These are phyloP conservation scores for Phodopus roborovskii DNA, from an alignment of 2,113 vertebrate genomes.

Conservation along the genomic window DNA sequence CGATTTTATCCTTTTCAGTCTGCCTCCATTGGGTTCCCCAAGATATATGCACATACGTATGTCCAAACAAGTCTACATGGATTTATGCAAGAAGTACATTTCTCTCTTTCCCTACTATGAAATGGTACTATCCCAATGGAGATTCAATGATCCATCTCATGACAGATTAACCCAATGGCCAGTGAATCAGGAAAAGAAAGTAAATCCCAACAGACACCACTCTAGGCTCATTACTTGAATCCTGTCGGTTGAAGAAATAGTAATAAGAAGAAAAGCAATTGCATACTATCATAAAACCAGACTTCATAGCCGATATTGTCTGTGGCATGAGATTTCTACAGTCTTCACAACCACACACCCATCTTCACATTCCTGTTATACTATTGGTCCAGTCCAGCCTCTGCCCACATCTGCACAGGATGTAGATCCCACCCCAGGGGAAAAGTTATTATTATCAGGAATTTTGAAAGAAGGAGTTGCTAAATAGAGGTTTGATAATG, in stretches of 20 bases:
- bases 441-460: constrained; percentile 55
- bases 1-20: neutral
- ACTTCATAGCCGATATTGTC: neutral
- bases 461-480: constrained; percentile 67
- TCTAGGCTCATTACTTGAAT: neutral
- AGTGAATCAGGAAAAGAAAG: constrained; percentile 38
- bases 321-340: neutral
- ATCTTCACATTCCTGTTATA: neutral
- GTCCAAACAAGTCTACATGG: neutral
- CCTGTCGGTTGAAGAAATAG: constrained; percentile 10
- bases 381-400: neutral
- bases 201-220: neutral
- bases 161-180: constrained; percentile 19
- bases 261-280: constrained; percentile 21
- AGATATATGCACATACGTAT: neutral
- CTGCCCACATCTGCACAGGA: neutral
- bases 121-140: neutral
- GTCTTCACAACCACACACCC: neutral
- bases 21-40: neutral
- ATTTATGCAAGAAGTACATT: neutral
- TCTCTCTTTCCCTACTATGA: neutral
- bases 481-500: constrained; percentile 68
- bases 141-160: constrained; percentile 32
- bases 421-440: neutral
- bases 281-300: constrained; percentile 15